Evolutionary conservation across 2,797 vertebrate genomes (phyloP).

Genomic region (Gallinago nigripennis): DNA sequence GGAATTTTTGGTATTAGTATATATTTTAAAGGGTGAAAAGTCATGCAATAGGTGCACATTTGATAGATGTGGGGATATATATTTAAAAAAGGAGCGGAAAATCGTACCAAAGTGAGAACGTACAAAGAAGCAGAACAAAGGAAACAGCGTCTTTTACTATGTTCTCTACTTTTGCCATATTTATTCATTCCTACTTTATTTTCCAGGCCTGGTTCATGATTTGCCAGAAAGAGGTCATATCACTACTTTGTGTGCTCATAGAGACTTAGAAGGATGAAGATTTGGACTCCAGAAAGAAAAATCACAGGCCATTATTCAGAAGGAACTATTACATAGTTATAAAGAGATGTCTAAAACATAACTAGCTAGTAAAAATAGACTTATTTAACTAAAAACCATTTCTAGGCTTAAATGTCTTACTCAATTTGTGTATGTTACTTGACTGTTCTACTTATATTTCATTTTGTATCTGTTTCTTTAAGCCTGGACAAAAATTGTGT

Average conservation of each 20-base stretch:
- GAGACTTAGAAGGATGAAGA: background rate
- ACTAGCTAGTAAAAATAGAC: background rate
- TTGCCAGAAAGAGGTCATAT: background rate
- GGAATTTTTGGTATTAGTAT: background rate
- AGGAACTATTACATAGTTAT: background rate
- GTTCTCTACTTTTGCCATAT: background rate
- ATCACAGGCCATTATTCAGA: background rate
- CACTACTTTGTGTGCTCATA: background rate
- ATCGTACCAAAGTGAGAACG: background rate
- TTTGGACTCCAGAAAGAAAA: background rate
- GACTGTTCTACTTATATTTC: background rate
- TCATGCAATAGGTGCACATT: background rate
- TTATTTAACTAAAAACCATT: background rate
- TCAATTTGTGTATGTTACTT: background rate
- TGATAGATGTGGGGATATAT: background rate
- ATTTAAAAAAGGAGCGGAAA: background rate
- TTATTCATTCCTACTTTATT: background rate
- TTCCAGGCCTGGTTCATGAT: background rate
- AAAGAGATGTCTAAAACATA: background rate
- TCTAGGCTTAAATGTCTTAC: background rate
- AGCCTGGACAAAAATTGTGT: background rate
- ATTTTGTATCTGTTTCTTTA: background rate
- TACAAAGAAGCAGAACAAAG: background rate
- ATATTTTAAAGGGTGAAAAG: slow-evolving; percentile 9
- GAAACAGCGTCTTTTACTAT: background rate